A percentile compares a stretch with the other conserved stretches of the same genome.
Evolutionary conservation across 2,888 invertebrate genomes (phyloP).

Genomic region (Drosophila greeni): DNA sequence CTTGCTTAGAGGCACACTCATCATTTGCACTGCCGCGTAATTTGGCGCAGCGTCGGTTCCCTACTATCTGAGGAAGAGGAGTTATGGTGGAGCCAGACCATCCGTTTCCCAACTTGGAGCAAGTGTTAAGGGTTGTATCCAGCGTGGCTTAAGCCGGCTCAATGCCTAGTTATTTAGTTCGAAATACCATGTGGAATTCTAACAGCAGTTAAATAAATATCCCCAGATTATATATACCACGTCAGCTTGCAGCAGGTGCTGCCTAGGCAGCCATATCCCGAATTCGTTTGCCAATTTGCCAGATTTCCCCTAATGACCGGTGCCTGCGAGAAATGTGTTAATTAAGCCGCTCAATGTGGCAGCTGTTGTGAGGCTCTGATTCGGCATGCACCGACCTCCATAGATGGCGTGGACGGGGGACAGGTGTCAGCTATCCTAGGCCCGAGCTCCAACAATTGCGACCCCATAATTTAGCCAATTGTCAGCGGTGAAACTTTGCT

Average conservation of each 20-base stretch:
- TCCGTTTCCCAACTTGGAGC: not conserved
- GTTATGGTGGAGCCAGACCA: not conserved
- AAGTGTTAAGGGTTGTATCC: not conserved
- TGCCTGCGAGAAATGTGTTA: slow-evolving; percentile 51
- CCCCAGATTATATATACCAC: not conserved
- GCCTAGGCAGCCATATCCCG: not conserved
- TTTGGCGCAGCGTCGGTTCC: slow-evolving; percentile 3
- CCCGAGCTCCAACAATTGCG: slow-evolving; percentile 36
- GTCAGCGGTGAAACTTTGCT: slow-evolving; percentile 54
- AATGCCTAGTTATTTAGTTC: not conserved
- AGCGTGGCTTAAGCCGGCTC: not conserved
- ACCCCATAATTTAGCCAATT: slow-evolving; percentile 65
- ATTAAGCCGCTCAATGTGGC: slow-evolving; percentile 59
- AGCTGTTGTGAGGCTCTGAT: slow-evolving; percentile 50
- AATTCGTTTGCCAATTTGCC: slow-evolving; percentile 22
- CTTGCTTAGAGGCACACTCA: slow-evolving; percentile 38
- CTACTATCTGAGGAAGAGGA: not conserved
- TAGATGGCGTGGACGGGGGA: slow-evolving; percentile 9
- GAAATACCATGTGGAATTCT: too few species aligned
- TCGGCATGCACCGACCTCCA: slow-evolving; percentile 41
- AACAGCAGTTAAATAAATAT: not conserved
- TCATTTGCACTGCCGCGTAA: slow-evolving; percentile 20
- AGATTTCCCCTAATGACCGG: slow-evolving; percentile 34
- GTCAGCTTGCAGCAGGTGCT: not conserved
- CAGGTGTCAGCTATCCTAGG: slow-evolving; percentile 15